phyloP scores from a whole-genome alignment of 2,113 vertebrate genomes.

The Xiphophorus maculatus region DNA sequence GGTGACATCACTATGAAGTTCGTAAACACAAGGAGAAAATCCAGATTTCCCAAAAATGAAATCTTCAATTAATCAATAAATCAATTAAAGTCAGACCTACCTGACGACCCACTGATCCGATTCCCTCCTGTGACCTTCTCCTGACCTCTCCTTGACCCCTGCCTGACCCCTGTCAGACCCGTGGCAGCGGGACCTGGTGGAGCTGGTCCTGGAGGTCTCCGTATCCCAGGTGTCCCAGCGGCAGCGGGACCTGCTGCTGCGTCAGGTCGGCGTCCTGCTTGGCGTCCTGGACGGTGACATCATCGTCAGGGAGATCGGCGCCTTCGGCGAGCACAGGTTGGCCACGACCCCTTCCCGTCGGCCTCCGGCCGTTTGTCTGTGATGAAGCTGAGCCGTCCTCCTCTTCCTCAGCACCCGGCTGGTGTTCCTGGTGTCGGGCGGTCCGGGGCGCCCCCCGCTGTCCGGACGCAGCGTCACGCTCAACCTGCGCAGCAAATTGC shows the following conservation, averaged over 20 bases:
- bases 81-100: too few species aligned
- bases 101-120: too few species aligned
- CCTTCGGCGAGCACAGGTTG: conserved; percentile 94
- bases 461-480: conserved; percentile 89
- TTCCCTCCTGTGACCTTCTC: too few species aligned
- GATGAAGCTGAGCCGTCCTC: neutral
- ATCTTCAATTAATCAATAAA: too few species aligned
- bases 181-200: conserved; percentile 91
- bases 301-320: conserved; percentile 90
- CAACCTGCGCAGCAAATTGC: conserved; percentile 87
- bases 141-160: too few species aligned
- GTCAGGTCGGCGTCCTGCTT: conserved; percentile 94
- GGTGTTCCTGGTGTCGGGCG: conserved; percentile 93
- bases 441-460: conserved; percentile 90
- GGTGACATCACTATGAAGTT: too few species aligned
- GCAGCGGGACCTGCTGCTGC: conserved; percentile 95
- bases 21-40: too few species aligned
- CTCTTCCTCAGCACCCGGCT: conserved; percentile 87
- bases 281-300: conserved; percentile 96
- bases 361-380: neutral
- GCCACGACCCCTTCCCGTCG: neutral
- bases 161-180: conserved; percentile 76
- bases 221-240: conserved; percentile 91
- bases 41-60: too few species aligned
- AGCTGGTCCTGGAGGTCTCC: conserved; percentile 91